Evolutionary conservation across 2,113 vertebrate genomes (phyloP).

Genomic region (Pseudorasbora parva): DNA sequence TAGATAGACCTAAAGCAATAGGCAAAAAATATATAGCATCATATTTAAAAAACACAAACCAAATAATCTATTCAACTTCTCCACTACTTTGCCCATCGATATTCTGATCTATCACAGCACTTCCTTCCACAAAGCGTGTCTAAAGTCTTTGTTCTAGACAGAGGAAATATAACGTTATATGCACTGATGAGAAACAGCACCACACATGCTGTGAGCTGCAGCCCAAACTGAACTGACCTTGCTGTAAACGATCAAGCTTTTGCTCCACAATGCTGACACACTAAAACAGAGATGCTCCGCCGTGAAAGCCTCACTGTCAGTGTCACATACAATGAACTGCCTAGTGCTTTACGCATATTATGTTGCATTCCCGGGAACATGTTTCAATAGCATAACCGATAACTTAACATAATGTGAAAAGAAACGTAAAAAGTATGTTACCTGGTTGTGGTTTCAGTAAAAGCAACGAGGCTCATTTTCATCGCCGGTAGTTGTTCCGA

Average conservation of each 20-base stretch:
- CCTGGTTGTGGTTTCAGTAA: conserved; percentile 63
- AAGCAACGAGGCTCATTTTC: conserved; percentile 62
- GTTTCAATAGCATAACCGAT: background rate
- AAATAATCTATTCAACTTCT: background rate
- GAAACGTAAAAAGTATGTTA: conserved; percentile 47
- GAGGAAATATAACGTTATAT: conserved; percentile 5
- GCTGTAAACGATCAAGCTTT: background rate
- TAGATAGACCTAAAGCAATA: background rate
- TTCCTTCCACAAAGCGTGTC: conserved; percentile 13
- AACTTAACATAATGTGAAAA: background rate
- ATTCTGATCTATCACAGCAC: background rate
- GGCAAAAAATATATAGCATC: background rate
- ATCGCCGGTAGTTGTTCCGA: background rate
- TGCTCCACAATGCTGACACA: conserved; percentile 28
- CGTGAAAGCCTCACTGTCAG: conserved; percentile 25
- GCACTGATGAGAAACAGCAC: background rate
- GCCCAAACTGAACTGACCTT: background rate
- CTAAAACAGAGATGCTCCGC: conserved; percentile 32
- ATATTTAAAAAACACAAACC: background rate
- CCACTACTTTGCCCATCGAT: background rate
- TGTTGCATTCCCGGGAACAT: background rate
- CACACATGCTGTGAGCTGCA: background rate
- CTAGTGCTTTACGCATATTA: background rate
- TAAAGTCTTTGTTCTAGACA: conserved; percentile 33
- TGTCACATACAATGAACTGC: background rate